Conservation (phyloP, 2,113 vertebrate genomes). For the Lasiurus borealis region DNA sequence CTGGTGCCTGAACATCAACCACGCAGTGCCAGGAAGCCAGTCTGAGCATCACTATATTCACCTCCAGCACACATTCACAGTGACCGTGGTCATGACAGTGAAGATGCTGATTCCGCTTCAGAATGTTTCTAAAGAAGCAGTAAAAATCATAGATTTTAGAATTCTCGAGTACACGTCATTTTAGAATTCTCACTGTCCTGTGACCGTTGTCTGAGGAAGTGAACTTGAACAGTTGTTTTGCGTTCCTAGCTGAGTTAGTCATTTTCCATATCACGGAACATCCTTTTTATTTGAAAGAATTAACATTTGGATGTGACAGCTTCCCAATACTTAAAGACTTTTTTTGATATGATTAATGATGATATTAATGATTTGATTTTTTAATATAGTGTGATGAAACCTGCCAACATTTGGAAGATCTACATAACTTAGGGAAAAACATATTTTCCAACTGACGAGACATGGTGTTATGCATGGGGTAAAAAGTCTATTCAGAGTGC, state of each 20-base stretch:
- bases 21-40: background rate
- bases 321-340: background rate
- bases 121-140: background rate
- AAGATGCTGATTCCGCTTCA: background rate
- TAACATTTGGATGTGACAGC: background rate
- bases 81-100: accelerated
- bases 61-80: background rate
- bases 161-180: background rate
- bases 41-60: accelerated
- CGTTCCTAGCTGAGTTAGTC: background rate
- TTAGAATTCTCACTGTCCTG: background rate
- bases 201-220: background rate
- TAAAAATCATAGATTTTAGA: background rate
- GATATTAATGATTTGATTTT: constrained; percentile 31
- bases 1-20: background rate
- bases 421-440: background rate
- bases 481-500: background rate
- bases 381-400: background rate
- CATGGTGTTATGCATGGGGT: background rate
- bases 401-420: background rate
- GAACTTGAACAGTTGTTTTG: background rate
- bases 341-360: background rate
- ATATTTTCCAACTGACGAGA: background rate
- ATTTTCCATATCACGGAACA: background rate
- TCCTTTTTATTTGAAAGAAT: background rate